Conservation (phyloP, 2,888 invertebrate genomes). For the Papilio demoleus region DNA sequence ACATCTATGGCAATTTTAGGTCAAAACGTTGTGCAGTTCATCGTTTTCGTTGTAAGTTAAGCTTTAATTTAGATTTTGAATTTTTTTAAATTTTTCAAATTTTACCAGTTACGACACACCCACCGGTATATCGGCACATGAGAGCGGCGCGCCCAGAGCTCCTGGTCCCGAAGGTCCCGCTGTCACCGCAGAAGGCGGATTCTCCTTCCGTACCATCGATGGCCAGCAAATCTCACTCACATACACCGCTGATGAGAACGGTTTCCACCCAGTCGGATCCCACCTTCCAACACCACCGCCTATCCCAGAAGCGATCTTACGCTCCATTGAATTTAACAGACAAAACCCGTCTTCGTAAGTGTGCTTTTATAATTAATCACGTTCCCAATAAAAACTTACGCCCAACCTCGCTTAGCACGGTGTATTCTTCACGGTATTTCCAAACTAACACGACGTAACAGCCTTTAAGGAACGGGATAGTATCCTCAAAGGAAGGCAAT, state of each 20-base stretch:
- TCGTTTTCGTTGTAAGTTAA: too few species aligned
- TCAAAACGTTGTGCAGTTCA: too few species aligned
- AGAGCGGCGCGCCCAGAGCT: constrained; percentile 84
- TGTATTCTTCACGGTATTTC: too few species aligned
- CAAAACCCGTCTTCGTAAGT: constrained; percentile 52
- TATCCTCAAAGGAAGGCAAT: too few species aligned
- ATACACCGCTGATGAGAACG: constrained; percentile 89
- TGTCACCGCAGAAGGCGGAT: constrained; percentile 86
- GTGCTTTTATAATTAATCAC: neutral
- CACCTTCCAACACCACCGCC: constrained; percentile 85
- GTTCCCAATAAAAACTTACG: too few species aligned
- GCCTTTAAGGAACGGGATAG: too few species aligned
- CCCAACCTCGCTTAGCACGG: too few species aligned
- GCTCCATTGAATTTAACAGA: constrained; percentile 76
- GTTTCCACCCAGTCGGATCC: constrained; percentile 85
- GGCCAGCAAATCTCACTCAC: constrained; percentile 85
- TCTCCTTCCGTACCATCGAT: constrained; percentile 86
- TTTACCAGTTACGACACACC: constrained; percentile 85
- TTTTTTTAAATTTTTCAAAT: too few species aligned
- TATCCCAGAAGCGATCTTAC: constrained; percentile 83
- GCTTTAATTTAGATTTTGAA: too few species aligned
- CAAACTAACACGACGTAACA: too few species aligned
- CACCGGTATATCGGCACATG: constrained; percentile 85
- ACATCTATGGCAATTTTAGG: too few species aligned
- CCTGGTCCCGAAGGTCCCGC: constrained; percentile 80